phyloP scores from a whole-genome alignment of 2,888 invertebrate genomes.

The Heliconius ismenius region DNA sequence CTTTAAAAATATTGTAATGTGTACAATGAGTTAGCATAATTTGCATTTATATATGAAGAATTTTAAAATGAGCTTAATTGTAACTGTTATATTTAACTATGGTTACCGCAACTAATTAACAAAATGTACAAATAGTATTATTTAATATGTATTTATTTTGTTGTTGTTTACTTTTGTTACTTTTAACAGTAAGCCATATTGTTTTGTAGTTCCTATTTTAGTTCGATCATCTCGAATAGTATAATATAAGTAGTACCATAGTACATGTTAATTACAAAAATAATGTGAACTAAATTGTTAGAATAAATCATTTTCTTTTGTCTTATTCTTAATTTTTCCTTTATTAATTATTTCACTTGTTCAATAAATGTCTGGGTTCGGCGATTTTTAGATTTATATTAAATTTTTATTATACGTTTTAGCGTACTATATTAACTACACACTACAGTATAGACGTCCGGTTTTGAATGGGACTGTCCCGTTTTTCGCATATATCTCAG shows the following conservation, averaged over 20 bases:
- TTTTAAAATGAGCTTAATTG: neutral
- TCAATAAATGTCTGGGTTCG: too few relatives aligned
- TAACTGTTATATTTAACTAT: neutral
- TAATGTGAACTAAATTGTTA: slow-evolving; percentile 2
- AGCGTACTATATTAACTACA: too few relatives aligned
- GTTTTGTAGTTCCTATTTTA: slow-evolving; percentile 25
- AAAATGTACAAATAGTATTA: slow-evolving; percentile 22
- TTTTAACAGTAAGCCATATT: slow-evolving; percentile 11
- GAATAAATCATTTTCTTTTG: slow-evolving; percentile 8
- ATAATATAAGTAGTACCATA: neutral
- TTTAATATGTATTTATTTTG: slow-evolving; percentile 15
- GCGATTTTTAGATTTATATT: too few relatives aligned
- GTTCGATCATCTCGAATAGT: slow-evolving; percentile 2
- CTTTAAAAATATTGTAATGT: neutral
- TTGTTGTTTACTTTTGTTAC: slow-evolving; percentile 22
- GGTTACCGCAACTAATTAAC: neutral
- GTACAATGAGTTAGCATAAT: neutral
- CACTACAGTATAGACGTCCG: too few relatives aligned
- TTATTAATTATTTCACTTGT: neutral
- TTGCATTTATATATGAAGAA: neutral
- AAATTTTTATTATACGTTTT: too few relatives aligned
- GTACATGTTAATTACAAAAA: neutral
- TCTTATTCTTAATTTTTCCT: slow-evolving; percentile 12
- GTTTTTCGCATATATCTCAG: too few relatives aligned
- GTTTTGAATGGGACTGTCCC: too few relatives aligned